Percentiles rank a stretch among this genome's conserved stretches.
These are phyloP conservation scores for Nerophis lumbriciformis DNA, from an alignment of 2,113 vertebrate genomes.

Conservation along the genomic window DNA sequence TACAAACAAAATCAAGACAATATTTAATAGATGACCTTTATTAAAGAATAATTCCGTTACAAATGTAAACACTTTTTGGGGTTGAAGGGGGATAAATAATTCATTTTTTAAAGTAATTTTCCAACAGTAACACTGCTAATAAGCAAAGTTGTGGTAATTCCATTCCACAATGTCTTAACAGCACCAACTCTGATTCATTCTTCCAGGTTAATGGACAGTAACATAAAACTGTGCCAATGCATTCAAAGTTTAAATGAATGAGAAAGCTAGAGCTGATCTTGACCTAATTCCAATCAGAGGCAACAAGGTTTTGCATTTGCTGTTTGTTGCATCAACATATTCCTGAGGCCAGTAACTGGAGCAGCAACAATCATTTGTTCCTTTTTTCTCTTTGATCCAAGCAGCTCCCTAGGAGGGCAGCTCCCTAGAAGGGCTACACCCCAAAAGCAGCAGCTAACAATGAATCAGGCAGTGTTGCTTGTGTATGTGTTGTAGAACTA, in stretches of 20 bases:
- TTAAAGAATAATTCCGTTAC: no score
- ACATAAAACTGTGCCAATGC: not conserved
- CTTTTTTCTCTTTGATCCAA: not conserved
- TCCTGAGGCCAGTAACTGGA: not conserved
- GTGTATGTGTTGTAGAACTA: not conserved
- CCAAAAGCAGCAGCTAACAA: slow-evolving; percentile 4
- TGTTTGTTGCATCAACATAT: slow-evolving; percentile 1
- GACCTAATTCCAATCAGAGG: not conserved
- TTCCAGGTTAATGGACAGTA: no score
- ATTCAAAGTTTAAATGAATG: not conserved
- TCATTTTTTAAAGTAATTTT: no score
- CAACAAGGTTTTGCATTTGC: not conserved
- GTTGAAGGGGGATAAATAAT: no score
- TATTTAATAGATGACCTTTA: no score
- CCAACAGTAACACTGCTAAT: no score
- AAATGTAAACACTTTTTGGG: no score
- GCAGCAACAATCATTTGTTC: slow-evolving; percentile 4
- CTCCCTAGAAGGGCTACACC: not conserved
- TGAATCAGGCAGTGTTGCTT: not conserved
- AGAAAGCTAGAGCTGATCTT: not conserved
- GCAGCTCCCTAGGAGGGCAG: not conserved
- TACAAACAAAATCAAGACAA: no score
- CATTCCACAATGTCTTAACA: no score
- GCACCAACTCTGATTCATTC: no score
- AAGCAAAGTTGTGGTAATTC: no score